These are phyloP conservation scores for Zosterops lateralis DNA, from an alignment of 2,113 vertebrate species.

Conservation along the genomic window DNA sequence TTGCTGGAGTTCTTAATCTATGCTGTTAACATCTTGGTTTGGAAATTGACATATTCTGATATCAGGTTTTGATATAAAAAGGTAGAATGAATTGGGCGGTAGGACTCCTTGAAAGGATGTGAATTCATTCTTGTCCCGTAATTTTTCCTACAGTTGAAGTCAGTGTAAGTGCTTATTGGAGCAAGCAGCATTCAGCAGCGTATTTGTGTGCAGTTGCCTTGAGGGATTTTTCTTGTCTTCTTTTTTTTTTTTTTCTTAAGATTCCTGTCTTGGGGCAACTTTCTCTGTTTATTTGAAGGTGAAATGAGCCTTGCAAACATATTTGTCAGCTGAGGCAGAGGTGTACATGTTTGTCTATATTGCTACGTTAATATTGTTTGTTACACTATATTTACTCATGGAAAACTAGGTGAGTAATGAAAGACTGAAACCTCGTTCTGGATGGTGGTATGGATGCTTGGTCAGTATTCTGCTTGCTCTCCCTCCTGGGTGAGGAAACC, in stretches of 20 bases:
- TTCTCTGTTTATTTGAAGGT: constrained; percentile 5
- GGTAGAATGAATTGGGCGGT: neutral
- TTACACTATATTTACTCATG: neutral
- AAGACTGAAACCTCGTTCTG: neutral
- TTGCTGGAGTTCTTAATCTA: neutral
- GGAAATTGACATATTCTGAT: neutral
- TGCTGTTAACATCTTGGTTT: neutral
- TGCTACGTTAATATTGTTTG: neutral
- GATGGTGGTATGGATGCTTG: neutral
- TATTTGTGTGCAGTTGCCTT: neutral
- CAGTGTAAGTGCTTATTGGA: constrained; percentile 2
- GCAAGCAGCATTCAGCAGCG: neutral
- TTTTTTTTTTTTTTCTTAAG: neutral
- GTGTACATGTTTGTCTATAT: neutral
- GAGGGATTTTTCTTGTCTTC: neutral
- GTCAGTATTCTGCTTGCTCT: neutral
- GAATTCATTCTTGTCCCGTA: neutral
- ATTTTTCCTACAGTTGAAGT: neutral
- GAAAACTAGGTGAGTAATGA: neutral
- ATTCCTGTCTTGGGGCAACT: neutral
- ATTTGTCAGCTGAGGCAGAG: neutral
- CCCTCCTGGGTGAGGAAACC: neutral
- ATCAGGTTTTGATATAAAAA: neutral
- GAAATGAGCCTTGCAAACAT: constrained; percentile 2
- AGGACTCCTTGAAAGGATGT: neutral